phyloP scores from a whole-genome alignment of 37 sponge, comb jelly and placozoan genomes.

The Haliclona indistincta region DNA sequence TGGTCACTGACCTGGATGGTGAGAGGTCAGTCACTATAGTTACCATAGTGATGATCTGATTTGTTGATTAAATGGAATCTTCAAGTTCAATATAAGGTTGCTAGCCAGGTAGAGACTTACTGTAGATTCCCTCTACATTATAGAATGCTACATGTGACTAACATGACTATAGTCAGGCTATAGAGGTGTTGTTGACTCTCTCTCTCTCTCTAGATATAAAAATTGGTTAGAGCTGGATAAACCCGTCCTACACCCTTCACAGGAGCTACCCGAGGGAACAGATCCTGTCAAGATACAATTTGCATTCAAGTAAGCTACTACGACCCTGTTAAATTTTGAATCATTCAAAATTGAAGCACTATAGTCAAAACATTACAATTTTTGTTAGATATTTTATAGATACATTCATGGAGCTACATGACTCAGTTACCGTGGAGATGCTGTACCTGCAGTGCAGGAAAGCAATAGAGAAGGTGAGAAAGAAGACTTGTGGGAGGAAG shows the following conservation, averaged over 20 bases:
- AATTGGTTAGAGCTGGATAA: slow-evolving; percentile 83
- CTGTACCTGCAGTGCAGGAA: slow-evolving; percentile 68
- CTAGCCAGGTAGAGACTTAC: too few relatives aligned
- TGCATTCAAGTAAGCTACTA: slow-evolving; percentile 49
- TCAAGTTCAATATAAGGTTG: too few relatives aligned
- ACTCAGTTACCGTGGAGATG: slow-evolving; percentile 63
- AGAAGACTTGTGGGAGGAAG: too few relatives aligned
- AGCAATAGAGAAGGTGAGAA: slow-evolving; percentile 64
- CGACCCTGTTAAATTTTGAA: too few relatives aligned
- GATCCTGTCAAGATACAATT: slow-evolving; percentile 47
- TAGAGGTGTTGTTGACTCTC: not conserved
- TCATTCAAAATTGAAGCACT: too few relatives aligned
- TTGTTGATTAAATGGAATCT: too few relatives aligned
- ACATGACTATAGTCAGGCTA: too few relatives aligned
- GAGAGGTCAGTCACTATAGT: too few relatives aligned
- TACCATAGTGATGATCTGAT: too few relatives aligned
- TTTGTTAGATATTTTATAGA: slow-evolving; percentile 71
- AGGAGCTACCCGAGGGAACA: slow-evolving; percentile 68
- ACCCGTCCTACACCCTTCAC: slow-evolving; percentile 70
- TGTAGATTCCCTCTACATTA: too few relatives aligned
- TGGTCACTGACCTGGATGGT: slow-evolving; percentile 15
- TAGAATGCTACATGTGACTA: too few relatives aligned
- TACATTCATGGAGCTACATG: slow-evolving; percentile 47
- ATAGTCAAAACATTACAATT: too few relatives aligned
- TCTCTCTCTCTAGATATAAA: slow-evolving; percentile 50